Conservation (phyloP, 2,113 vertebrate genomes). For the Sinosuthora webbiana region DNA sequence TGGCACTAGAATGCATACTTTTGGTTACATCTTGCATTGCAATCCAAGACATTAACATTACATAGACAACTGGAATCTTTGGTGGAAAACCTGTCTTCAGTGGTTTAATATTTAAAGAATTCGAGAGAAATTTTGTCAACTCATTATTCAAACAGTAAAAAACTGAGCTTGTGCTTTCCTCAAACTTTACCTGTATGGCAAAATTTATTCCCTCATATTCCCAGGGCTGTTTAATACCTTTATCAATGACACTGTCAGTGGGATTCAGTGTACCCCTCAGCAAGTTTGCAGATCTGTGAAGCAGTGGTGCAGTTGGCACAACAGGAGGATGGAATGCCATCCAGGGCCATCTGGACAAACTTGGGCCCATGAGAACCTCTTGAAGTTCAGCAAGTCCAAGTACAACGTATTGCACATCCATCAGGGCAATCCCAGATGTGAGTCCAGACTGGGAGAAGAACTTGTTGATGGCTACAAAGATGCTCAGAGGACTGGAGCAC, state of each 20-base stretch:
- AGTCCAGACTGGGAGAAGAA: background rate
- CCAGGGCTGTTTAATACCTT: background rate
- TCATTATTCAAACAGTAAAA: background rate
- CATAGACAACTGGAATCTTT: background rate
- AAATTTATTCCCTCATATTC: background rate
- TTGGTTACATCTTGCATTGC: background rate
- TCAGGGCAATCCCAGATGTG: background rate
- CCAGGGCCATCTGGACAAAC: background rate
- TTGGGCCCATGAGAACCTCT: background rate
- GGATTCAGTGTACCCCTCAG: background rate
- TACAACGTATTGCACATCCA: fast-evolving
- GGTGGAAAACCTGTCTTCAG: background rate
- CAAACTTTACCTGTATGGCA: background rate
- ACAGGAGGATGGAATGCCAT: background rate
- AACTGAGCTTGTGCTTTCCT: background rate
- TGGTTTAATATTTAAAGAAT: background rate
- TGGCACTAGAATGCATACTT: background rate
- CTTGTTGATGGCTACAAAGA: background rate
- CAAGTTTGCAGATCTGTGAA: background rate
- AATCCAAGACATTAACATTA: background rate
- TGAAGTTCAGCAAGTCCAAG: background rate
- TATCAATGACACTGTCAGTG: background rate
- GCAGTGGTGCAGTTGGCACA: background rate
- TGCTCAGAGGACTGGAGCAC: background rate
- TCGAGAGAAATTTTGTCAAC: background rate